A percentile compares a stretch with the other conserved stretches of the same genome.
These are phyloP conservation scores for Eupithecia dodoneata DNA, from an alignment of 2,888 invertebrate genomes.

Conservation along the genomic window DNA sequence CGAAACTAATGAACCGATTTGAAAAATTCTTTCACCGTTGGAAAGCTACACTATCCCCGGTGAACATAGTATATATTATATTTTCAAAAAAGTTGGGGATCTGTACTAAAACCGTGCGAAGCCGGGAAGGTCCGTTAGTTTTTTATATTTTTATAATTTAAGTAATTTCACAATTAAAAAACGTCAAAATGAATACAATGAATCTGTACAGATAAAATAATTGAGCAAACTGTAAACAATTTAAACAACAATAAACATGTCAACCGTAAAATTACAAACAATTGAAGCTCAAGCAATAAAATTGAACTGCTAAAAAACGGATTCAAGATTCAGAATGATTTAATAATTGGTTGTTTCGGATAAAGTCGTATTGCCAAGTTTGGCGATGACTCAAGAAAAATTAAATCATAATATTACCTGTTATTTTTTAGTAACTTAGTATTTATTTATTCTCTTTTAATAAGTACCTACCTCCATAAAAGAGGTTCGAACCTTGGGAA, in stretches of 20 bases:
- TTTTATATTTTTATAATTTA: too few relatives aligned
- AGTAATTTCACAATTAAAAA: background rate
- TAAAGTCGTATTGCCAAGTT: slow-evolving; percentile 4
- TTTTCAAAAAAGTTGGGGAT: too few relatives aligned
- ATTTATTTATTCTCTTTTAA: too few relatives aligned
- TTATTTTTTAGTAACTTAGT: background rate
- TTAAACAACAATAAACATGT: background rate
- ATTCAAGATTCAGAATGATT: background rate
- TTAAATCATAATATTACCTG: background rate
- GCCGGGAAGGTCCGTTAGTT: too few relatives aligned
- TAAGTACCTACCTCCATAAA: too few relatives aligned
- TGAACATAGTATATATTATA: too few relatives aligned
- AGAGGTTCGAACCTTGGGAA: too few relatives aligned
- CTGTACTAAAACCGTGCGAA: too few relatives aligned
- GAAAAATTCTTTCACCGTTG: too few relatives aligned
- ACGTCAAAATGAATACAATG: background rate
- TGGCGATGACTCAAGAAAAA: background rate
- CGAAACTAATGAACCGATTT: too few relatives aligned
- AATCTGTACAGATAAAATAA: background rate
- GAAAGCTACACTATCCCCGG: too few relatives aligned
- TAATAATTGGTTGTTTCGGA: background rate
- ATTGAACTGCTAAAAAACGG: background rate
- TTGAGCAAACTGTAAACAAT: background rate
- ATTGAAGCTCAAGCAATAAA: background rate
- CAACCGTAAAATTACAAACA: background rate